A percentile compares a stretch with the other conserved stretches of the same genome.
Evolutionary conservation across 1,140 invertebrate species (phyloP).

Genomic region (Aphelenchoides fujianensis): DNA sequence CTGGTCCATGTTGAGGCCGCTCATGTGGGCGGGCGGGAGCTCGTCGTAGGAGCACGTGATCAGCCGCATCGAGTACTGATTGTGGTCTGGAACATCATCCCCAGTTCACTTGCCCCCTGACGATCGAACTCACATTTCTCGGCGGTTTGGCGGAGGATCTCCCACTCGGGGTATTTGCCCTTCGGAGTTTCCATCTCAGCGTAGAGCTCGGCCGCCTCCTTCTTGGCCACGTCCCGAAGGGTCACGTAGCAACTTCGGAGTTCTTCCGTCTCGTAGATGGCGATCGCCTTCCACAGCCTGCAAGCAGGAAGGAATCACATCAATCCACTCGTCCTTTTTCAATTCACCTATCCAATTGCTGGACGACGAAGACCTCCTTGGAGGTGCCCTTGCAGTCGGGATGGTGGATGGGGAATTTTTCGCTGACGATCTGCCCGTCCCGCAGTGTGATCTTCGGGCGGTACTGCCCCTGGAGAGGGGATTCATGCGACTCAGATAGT

Average conservation of each 20-base stretch:
- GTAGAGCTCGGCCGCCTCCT: not conserved
- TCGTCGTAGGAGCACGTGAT: conserved; percentile 2
- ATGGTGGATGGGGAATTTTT: conserved; percentile 9
- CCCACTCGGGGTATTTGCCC: conserved; percentile 19
- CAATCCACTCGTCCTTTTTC: too few species aligned
- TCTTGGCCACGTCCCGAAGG: not conserved
- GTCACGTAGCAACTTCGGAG: not conserved
- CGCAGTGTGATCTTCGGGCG: conserved; percentile 19
- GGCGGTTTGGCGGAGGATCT: not conserved
- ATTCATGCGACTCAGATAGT: conserved; percentile 11
- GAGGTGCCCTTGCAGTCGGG: not conserved
- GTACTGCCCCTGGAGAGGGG: not conserved
- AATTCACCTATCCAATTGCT: conserved; percentile 16
- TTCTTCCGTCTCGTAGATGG: conserved; percentile 7
- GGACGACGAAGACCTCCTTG: conserved; percentile 3
- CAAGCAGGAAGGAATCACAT: too few species aligned
- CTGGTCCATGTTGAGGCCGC: not conserved
- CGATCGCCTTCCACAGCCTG: conserved; percentile 15
- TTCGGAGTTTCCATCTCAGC: conserved; percentile 5
- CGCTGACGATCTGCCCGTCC: not conserved
- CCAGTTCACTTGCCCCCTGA: too few species aligned
- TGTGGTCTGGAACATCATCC: conserved; percentile 15
- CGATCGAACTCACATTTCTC: conserved; percentile 16
- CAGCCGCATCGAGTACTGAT: conserved; percentile 7
- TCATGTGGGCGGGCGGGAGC: not conserved